A percentile compares a stretch with the other conserved stretches of the same genome.
Conservation (phyloP, 2,113 vertebrate genomes). For the Arvicanthis niloticus region DNA sequence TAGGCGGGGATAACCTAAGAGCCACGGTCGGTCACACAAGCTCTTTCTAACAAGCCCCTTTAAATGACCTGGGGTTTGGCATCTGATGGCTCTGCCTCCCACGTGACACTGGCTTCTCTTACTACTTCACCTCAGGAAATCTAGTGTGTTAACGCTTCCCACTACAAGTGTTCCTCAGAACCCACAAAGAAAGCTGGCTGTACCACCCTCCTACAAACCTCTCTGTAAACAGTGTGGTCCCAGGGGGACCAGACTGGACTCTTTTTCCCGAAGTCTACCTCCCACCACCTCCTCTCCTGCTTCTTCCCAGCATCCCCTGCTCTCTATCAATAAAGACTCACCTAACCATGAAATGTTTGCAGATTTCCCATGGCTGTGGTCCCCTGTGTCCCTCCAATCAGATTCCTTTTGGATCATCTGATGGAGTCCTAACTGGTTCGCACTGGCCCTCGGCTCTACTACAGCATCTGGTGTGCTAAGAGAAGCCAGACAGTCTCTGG, state of each 20-base stretch:
- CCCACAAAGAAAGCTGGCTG: not conserved
- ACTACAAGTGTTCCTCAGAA: not conserved
- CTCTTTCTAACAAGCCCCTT: not conserved
- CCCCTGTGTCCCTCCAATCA: not conserved
- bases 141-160: not conserved
- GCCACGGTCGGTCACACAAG: rapidly evolving
- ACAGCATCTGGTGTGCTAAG: not conserved
- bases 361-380: not conserved
- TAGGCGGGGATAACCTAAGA: not conserved
- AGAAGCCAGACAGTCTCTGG: not conserved
- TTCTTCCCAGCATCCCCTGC: not conserved
- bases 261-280: not conserved
- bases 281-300: too few relatives aligned
- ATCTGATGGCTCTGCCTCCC: not conserved
- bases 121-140: not conserved
- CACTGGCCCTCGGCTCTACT: not conserved
- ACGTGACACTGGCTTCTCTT: not conserved
- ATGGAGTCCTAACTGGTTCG: not conserved
- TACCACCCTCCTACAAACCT: not conserved
- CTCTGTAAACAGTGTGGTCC: not conserved
- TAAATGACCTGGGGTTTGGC: not conserved
- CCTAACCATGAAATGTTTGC: not conserved
- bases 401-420: not conserved
- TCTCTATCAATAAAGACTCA: not conserved
- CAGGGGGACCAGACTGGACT: not conserved